These are phyloP conservation scores for Andrena fulva DNA, from an alignment of 2,888 invertebrate species.

Conservation along the genomic window DNA sequence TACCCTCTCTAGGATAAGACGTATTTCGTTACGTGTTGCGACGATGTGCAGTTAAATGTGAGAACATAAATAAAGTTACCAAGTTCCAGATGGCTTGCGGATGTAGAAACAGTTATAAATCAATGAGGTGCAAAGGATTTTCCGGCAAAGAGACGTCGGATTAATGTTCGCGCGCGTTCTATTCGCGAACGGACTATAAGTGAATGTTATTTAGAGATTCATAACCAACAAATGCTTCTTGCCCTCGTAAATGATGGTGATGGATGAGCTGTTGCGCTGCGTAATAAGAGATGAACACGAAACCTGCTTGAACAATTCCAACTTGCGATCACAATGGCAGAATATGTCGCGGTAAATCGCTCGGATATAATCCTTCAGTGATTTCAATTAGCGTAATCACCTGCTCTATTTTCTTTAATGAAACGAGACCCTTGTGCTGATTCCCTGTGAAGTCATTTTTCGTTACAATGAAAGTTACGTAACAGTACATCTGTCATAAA, in stretches of 20 bases:
- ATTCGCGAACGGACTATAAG: conserved; percentile 18
- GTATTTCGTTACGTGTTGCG: background rate
- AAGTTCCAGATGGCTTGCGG: conserved; percentile 18
- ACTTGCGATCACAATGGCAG: conserved; percentile 40
- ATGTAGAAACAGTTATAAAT: conserved; percentile 52
- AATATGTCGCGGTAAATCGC: conserved; percentile 59
- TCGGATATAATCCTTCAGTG: conserved; percentile 3
- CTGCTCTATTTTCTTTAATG: background rate
- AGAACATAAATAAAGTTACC: conserved; percentile 33
- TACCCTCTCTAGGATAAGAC: background rate
- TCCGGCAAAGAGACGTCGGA: conserved; percentile 30
- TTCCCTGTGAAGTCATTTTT: background rate
- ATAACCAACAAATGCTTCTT: conserved; percentile 45
- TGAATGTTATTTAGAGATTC: conserved; percentile 20
- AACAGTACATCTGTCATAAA: background rate
- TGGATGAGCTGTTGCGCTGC: conserved; percentile 47
- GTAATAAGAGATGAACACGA: conserved; percentile 51
- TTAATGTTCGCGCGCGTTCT: conserved; percentile 24
- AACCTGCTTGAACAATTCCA: conserved; percentile 32
- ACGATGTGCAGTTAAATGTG: background rate
- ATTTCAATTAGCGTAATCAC: conserved; percentile 38
- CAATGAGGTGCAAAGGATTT: conserved; percentile 32
- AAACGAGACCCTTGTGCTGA: background rate
- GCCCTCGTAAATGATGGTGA: conserved; percentile 56
- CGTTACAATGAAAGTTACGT: background rate